Evolutionary conservation across 1,140 invertebrate species (phyloP).

Genomic region (Brachionus rubens): DNA sequence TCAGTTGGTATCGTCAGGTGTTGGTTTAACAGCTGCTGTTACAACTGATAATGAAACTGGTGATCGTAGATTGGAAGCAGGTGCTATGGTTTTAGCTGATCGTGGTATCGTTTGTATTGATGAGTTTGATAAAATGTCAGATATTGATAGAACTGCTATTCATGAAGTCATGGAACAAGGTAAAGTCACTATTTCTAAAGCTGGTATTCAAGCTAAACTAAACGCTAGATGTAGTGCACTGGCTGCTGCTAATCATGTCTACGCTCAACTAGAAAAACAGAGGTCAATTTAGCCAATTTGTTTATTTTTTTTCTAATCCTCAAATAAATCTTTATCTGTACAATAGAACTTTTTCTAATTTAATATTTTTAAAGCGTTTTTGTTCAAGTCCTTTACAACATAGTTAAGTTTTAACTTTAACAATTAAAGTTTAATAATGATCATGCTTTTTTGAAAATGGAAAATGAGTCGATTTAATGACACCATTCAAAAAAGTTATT

Average conservation of each 20-base stretch:
- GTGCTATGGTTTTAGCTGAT: constrained; percentile 98
- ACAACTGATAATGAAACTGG: constrained; percentile 51
- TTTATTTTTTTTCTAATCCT: too few species aligned
- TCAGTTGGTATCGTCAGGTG: constrained; percentile 93
- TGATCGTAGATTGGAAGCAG: constrained; percentile 79
- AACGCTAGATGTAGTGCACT: constrained; percentile 96
- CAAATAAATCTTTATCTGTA: too few species aligned
- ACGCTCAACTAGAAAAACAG: constrained; percentile 73
- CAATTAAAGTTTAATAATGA: too few species aligned
- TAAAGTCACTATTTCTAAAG: constrained; percentile 94
- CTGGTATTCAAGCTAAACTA: constrained; percentile 93
- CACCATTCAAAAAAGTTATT: too few species aligned
- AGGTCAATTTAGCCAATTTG: too few species aligned
- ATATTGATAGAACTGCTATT: constrained; percentile 95
- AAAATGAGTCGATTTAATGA: too few species aligned
- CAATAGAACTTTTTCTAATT: too few species aligned
- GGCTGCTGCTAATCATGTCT: constrained; percentile 98
- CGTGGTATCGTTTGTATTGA: constrained; percentile 97
- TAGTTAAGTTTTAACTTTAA: too few species aligned
- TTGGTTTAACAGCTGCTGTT: constrained; percentile 96
- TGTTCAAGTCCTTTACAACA: too few species aligned
- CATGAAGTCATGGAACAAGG: constrained; percentile 82
- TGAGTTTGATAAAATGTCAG: constrained; percentile 99
- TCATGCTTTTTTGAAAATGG: too few species aligned
- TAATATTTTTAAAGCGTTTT: too few species aligned